phyloP scores from a whole-genome alignment of 2,888 invertebrate genomes.

The Ormyrus labotus region DNA sequence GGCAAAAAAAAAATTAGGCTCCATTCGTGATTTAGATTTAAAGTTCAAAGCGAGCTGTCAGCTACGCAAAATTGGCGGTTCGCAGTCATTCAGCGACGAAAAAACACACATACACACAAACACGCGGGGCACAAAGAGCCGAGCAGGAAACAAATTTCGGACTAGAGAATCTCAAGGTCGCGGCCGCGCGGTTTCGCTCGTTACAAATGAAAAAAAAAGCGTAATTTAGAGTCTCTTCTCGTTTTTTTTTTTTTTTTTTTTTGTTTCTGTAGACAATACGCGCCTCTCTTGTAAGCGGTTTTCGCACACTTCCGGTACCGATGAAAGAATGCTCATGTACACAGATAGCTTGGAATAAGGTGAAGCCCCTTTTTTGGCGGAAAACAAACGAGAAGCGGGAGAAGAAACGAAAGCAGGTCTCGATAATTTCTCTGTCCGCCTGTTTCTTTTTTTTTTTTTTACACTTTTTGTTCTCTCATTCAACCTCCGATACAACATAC shows the following conservation, averaged over 20 bases:
- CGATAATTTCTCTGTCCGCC: conserved; percentile 20
- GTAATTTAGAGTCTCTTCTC: background rate
- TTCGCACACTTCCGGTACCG: conserved; percentile 57
- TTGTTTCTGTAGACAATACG: conserved; percentile 21
- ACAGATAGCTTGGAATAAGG: conserved; percentile 26
- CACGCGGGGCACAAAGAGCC: conserved; percentile 29
- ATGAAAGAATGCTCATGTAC: conserved; percentile 59
- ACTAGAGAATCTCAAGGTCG: conserved; percentile 54
- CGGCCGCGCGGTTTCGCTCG: conserved; percentile 33
- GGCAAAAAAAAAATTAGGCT: conserved; percentile 13
- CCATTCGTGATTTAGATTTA: conserved; percentile 36
- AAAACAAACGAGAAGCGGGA: conserved; percentile 4
- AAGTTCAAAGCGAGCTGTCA: conserved; percentile 14
- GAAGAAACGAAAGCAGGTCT: conserved; percentile 31
- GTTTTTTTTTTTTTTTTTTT: conserved; percentile 23
- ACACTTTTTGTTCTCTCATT: background rate
- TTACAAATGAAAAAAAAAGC: conserved; percentile 20
- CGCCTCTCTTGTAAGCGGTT: conserved; percentile 45
- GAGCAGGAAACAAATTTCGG: conserved; percentile 19
- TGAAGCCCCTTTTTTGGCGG: conserved; percentile 17
- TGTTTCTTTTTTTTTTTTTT: conserved; percentile 8
- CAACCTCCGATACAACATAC: conserved; percentile 29
- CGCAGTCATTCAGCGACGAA: conserved; percentile 12
- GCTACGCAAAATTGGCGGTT: conserved; percentile 43
- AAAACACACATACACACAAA: conserved; percentile 7